A percentile compares a stretch with the other conserved stretches of the same genome.
These are phyloP conservation scores for Girardia tigrina DNA, from an alignment of 2,888 invertebrate species.

Conservation along the genomic window DNA sequence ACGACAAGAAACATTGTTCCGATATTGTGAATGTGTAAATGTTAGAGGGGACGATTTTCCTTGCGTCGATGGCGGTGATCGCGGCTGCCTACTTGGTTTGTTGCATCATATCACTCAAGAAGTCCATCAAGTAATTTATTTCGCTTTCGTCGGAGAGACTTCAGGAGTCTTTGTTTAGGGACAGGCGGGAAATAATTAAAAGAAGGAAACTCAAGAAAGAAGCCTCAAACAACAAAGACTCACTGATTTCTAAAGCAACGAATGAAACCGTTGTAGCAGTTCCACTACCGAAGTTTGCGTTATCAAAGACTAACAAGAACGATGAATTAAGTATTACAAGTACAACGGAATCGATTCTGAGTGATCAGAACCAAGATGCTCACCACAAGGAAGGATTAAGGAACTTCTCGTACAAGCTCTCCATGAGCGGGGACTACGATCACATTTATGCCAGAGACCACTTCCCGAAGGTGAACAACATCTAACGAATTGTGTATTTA, in stretches of 20 bases:
- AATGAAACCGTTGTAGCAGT: neutral
- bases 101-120: neutral
- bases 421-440: neutral
- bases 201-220: neutral
- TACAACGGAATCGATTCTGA: neutral
- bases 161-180: no score
- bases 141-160: no score
- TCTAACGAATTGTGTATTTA: no score
- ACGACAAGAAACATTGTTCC: neutral
- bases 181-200: neutral
- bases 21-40: neutral
- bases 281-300: neutral
- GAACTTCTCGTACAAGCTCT: neutral
- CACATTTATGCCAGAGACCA: slow-evolving; percentile 5
- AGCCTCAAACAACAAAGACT: neutral
- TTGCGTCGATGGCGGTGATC: neutral
- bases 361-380: neutral
- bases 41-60: neutral
- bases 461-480: no score
- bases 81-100: neutral
- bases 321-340: neutral
- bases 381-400: neutral
- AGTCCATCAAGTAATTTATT: neutral
- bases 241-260: neutral
- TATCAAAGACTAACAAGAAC: neutral